These are phyloP conservation scores for Saturnia japonica DNA, from an alignment of 2,888 invertebrate genomes.

Conservation along the genomic window DNA sequence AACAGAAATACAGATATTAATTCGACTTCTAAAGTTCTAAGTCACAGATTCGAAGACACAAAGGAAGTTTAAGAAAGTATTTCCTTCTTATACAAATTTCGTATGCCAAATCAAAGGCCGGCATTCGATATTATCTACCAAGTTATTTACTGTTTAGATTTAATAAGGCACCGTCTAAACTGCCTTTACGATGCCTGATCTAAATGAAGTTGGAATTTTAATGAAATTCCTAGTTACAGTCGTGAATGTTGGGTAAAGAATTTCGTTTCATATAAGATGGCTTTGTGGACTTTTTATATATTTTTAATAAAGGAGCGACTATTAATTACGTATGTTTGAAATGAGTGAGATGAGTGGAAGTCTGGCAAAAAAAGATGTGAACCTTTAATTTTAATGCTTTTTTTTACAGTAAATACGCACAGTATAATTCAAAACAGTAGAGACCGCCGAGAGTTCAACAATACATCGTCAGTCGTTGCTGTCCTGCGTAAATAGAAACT, in stretches of 20 bases:
- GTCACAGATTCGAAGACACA: neutral
- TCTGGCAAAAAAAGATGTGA: too few species aligned
- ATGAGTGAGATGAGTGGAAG: too few species aligned
- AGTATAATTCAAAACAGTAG: too few species aligned
- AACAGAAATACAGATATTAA: too few species aligned
- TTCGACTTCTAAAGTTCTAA: too few species aligned
- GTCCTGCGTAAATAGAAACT: too few species aligned
- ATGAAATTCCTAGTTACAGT: neutral
- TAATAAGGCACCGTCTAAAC: neutral
- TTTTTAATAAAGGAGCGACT: neutral
- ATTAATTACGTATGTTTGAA: too few species aligned
- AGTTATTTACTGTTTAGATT: neutral
- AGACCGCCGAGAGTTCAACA: too few species aligned
- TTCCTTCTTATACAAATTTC: neutral
- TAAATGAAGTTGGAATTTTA: neutral
- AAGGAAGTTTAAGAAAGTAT: neutral
- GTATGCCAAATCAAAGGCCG: neutral
- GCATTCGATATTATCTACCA: neutral
- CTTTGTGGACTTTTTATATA: neutral
- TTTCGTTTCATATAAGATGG: neutral
- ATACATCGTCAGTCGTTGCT: too few species aligned
- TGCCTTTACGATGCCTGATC: neutral
- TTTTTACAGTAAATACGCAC: too few species aligned
- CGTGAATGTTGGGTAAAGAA: neutral
- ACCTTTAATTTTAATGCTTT: too few species aligned